These are phyloP conservation scores for Listronotus bonariensis DNA, from an alignment of 1,140 invertebrate species.

Conservation along the genomic window DNA sequence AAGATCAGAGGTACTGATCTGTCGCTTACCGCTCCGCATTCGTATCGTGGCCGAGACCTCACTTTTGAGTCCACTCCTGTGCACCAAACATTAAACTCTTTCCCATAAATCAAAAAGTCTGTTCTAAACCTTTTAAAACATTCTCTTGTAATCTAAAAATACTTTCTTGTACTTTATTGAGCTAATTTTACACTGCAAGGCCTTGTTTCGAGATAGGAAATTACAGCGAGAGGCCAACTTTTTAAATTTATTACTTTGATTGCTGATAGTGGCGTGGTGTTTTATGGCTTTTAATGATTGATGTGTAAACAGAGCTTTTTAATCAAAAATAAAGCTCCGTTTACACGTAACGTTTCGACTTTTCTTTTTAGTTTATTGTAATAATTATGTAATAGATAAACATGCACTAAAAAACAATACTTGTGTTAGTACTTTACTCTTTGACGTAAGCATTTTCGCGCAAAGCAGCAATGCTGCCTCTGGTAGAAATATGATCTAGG, in stretches of 20 bases:
- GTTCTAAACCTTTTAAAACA: constrained; percentile 30
- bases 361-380: no score
- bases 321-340: no score
- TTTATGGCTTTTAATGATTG: constrained; percentile 25
- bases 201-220: constrained; percentile 31
- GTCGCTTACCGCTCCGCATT: no score
- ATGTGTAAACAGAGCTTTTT: constrained; percentile 14
- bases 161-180: constrained; percentile 30
- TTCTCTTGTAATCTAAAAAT: constrained; percentile 38
- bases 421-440: no score
- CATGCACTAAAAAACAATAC: no score
- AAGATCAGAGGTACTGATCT: no score
- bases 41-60: no score
- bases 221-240: constrained; percentile 14
- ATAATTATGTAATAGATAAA: no score
- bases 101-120: constrained; percentile 31
- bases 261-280: constrained; percentile 21
- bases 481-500: no score
- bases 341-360: no score
- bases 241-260: constrained; percentile 30
- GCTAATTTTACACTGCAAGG: constrained; percentile 32
- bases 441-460: no score
- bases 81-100: neutral
- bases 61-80: constrained; percentile 1
- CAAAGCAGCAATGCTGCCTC: no score